Evolutionary conservation across 1,140 invertebrate species (phyloP), one percentile per base, ranked within the genome.

Genomic region (Ips typographus): DNA sequence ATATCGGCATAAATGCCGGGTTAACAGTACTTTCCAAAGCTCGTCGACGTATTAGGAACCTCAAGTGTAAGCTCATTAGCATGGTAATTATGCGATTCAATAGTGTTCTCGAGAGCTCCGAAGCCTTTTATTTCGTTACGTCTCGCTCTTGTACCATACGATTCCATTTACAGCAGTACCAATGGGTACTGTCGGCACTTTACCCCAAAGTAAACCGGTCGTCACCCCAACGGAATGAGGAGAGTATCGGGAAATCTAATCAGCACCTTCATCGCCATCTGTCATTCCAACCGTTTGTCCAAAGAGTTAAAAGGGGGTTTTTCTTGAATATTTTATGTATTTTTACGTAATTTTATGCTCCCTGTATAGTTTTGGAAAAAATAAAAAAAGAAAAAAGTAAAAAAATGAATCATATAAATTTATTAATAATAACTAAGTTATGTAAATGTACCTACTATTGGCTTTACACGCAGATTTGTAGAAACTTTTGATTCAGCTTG

Each of bases 31-130:
- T 60, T 40, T 60, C n/a, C 58, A 8, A 42, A 40, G n/a, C 40
- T 8, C n/a, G 42, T 60, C n/a, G 40, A 60, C 58, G 42, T 60
- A 43, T 60, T 60, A 60, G 58, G 58, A n/a, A 60, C 58, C 58
- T 60, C 39, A 60, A 60, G 58, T 40, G 39, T 60, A 22, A 38
- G 41, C 39, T 42, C 58, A 60, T 60, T 60, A 42, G 41, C 41
- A 42, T 60, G 39, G 39, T 60, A 60, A 40, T 60, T 60, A 41
- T 60, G n/a, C 41, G 44, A 42, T 22, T 60, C 58, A 60, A 40
- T 42, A 49, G 3, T 6, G 22, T 22, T 22, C 44, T 49, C 44
- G 44, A 49, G 44, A 22, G 22, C 22, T 22, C 22, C 22, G 22
- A 22, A 22, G 22, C 22, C 22, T 36, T n/a, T 37, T n/a, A 39